A percentile compares a stretch with the other conserved stretches of the same genome.
phyloP scores from a whole-genome alignment of 2,797 vertebrate species.

The Phrynocephalus forsythii region DNA sequence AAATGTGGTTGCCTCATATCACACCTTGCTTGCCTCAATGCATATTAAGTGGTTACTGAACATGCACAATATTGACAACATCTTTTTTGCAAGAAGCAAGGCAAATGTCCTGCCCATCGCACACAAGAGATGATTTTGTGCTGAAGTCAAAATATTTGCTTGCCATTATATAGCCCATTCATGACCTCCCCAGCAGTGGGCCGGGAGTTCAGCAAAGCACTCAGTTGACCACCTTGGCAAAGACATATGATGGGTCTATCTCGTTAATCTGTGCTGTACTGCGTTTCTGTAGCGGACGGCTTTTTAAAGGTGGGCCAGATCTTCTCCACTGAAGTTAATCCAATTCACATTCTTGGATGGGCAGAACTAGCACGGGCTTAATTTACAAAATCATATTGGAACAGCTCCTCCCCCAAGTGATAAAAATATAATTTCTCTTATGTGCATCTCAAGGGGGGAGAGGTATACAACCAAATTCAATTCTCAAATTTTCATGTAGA shows the following conservation, averaged over 20 bases:
- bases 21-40: background rate
- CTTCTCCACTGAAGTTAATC: slow-evolving; percentile 36
- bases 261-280: background rate
- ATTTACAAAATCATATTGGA: background rate
- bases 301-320: slow-evolving; percentile 55
- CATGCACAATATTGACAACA: background rate
- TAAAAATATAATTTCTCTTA: slow-evolving; percentile 53
- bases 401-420: slow-evolving; percentile 19
- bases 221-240: background rate
- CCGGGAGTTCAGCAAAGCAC: background rate
- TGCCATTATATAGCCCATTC: background rate
- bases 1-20: background rate
- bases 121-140: background rate
- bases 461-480: slow-evolving; percentile 60
- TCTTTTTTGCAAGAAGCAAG: background rate
- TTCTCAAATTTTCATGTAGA: slow-evolving; percentile 53
- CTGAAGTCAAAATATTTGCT: background rate
- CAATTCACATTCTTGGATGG: background rate
- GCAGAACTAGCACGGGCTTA: background rate
- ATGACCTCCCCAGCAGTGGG: background rate
- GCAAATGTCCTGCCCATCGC: background rate
- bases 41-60: background rate
- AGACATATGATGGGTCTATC: background rate
- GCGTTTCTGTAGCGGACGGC: background rate
- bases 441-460: slow-evolving; percentile 54